These are phyloP conservation scores for Cyrtonyx montezumae DNA, from an alignment of 2,113 vertebrate genomes.

Conservation along the genomic window DNA sequence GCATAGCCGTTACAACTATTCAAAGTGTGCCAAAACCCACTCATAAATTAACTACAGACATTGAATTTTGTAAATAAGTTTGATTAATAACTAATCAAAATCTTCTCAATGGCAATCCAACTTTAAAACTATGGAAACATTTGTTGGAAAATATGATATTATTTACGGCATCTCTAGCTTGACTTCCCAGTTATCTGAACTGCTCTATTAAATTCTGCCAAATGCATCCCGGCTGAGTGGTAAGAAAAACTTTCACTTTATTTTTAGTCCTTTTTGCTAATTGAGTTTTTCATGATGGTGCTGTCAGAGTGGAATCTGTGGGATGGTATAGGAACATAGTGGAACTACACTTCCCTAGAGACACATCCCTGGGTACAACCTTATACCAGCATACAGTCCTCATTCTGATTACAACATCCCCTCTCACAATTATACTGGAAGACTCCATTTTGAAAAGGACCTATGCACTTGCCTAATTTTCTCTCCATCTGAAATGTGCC, in stretches of 20 bases:
- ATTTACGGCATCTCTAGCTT: not conserved
- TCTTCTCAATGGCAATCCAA: not conserved
- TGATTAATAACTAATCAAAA: constrained; percentile 48
- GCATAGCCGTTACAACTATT: constrained; percentile 27
- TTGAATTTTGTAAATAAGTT: constrained; percentile 43
- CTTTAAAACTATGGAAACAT: not conserved
- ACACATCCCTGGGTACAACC: not conserved
- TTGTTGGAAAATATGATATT: constrained; percentile 8
- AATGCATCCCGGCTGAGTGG: rapidly evolving
- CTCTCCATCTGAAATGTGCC: not conserved
- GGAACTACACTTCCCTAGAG: not conserved
- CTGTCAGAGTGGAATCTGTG: not conserved
- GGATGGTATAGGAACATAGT: not conserved
- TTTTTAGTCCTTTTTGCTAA: constrained; percentile 1
- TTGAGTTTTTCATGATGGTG: not conserved
- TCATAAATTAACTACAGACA: constrained; percentile 54
- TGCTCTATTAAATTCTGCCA: not conserved
- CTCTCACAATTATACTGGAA: not conserved
- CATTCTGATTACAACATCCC: not conserved
- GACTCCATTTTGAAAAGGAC: not conserved
- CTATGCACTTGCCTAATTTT: not conserved
- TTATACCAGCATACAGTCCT: not conserved
- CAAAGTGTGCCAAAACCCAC: constrained; percentile 51
- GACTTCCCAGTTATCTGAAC: not conserved
- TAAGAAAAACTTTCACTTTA: not conserved